phyloP scores from a whole-genome alignment of 2,113 vertebrate genomes.

The Colossoma macropomum region DNA sequence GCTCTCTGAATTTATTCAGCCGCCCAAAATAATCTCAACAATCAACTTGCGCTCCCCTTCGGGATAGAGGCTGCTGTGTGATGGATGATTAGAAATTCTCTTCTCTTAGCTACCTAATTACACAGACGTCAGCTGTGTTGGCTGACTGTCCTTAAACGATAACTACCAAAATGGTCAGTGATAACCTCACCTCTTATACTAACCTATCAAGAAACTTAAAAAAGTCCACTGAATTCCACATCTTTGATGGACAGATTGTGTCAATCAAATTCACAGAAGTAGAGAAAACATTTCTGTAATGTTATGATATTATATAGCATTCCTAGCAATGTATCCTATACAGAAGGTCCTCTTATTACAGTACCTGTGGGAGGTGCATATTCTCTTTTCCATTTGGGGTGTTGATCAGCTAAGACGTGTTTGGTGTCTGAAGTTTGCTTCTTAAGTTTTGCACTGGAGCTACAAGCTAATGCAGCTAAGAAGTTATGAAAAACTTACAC shows the following conservation, averaged over 20 bases:
- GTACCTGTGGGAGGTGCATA: background rate
- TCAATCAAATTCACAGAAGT: background rate
- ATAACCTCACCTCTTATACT: background rate
- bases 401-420: too few relatives aligned
- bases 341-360: background rate
- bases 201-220: background rate
- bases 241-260: background rate
- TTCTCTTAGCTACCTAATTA: constrained; percentile 37
- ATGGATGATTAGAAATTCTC: constrained; percentile 47
- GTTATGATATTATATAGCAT: background rate
- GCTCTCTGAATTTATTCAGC: constrained; percentile 57
- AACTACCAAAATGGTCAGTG: constrained; percentile 11
- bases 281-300: background rate
- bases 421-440: too few relatives aligned
- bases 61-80: constrained; percentile 27
- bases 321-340: background rate
- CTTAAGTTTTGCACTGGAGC: too few relatives aligned
- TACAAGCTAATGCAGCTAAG: too few relatives aligned
- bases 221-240: background rate
- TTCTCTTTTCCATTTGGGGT: background rate
- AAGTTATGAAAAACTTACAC: too few relatives aligned
- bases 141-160: constrained; percentile 16
- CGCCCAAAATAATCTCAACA: constrained; percentile 48
- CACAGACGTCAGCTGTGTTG: constrained; percentile 51
- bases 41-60: constrained; percentile 44